Evolutionary conservation across 2,797 vertebrate species (phyloP), one percentile per base, ranked within the genome.

Genomic region (Neostethus bicornis): DNA sequence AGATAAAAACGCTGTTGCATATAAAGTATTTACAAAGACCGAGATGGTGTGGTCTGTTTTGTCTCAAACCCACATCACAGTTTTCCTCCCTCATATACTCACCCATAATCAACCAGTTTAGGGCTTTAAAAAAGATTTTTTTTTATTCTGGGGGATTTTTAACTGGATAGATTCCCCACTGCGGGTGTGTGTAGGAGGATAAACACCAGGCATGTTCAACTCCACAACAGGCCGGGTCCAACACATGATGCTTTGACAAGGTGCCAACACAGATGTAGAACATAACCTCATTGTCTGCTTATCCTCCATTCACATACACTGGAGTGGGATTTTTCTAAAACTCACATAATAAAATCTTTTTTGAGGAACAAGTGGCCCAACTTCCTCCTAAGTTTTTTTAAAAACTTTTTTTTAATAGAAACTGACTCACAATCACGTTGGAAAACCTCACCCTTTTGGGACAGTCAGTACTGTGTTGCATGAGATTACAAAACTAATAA

Each of bases 1-100:
- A 92, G 90, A 92, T 93, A 85, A 91, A 90, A 87, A 83, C 81
- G 32, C 49, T 84, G 78, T 89, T 89, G 84, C 88, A 86, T 88
- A 90, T 87, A 92, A 91, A 92, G 77, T 90, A 92, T 90, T 89
- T 87, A 89, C 88, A 81, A 67, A 53, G 80, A 87, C 49, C 54
- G 45, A 70, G 51, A 80, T 8, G 21, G 60, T 61, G 66, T 85
- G 79, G 54, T 85, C 69, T 85, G 28, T 84, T 80, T 70, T 56
- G 28, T 76, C 42, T 57, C 29, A 38, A 66, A 51, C 49, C 16
- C 31, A 31, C 29, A 41, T 53, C 42, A 41, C 21, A 19, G 17
- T 8, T 45, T 14, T 56, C 23, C 29, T 55, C 28, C 9, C 13
- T 46, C 16, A 20, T 13, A 26, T 23, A 32, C 11, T 17, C 61